A percentile compares a stretch with the other conserved stretches of the same genome.
Evolutionary conservation across 1,140 invertebrate genomes (phyloP).

Genomic region (Pollicipes pollicipes): DNA sequence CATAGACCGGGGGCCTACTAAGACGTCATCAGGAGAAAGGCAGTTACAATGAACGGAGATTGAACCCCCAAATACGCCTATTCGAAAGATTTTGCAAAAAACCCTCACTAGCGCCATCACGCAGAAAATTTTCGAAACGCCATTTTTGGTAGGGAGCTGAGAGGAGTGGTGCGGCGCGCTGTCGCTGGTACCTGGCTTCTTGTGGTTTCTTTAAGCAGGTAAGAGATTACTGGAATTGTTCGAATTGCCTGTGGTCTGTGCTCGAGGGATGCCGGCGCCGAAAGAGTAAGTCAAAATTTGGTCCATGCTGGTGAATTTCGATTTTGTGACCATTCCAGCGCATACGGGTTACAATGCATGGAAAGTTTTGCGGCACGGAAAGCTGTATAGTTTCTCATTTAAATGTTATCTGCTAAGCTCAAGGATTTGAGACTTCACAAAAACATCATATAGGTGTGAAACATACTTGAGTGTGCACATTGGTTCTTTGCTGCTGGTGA

Average conservation of each 20-base stretch:
- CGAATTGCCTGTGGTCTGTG: neutral
- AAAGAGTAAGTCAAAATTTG: neutral
- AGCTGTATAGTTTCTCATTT: no score
- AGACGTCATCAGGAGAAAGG: no score
- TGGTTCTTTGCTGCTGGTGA: no score
- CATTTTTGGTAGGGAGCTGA: neutral
- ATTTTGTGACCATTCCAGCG: neutral
- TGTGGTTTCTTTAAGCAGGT: neutral
- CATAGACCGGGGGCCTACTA: no score
- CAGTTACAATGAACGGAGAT: no score
- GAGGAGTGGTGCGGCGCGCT: neutral
- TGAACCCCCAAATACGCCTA: no score
- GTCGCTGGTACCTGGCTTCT: neutral
- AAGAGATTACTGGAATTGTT: neutral
- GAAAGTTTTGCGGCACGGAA: no score
- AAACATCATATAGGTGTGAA: no score
- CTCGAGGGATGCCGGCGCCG: neutral
- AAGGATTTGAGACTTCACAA: no score
- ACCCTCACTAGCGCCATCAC: constrained; percentile 1
- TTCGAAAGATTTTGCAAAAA: constrained; percentile 2
- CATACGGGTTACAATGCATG: no score
- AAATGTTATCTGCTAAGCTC: no score
- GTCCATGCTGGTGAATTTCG: neutral
- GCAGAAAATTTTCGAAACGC: constrained; percentile 1
- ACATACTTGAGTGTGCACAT: no score